These are phyloP conservation scores for Psettodes erumei DNA, from an alignment of 2,113 vertebrate genomes.

Conservation along the genomic window DNA sequence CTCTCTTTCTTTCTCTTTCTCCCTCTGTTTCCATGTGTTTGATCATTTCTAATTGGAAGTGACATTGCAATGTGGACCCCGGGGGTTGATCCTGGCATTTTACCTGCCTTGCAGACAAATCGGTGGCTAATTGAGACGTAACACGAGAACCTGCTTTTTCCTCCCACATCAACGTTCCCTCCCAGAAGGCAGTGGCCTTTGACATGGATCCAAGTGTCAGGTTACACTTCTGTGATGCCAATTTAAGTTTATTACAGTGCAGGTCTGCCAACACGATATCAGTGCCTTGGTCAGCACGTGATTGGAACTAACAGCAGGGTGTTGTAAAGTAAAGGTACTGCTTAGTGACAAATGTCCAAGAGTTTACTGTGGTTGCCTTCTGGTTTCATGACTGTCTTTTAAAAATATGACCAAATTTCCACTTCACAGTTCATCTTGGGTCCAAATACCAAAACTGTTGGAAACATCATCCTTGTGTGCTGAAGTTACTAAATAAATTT, in stretches of 20 bases:
- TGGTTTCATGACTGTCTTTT: background rate
- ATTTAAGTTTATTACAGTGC: constrained; percentile 17
- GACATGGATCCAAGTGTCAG: constrained; percentile 8
- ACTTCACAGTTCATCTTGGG: background rate
- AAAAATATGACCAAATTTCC: background rate
- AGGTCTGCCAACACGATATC: constrained; percentile 2
- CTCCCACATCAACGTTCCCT: constrained; percentile 8
- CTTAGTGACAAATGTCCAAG: background rate
- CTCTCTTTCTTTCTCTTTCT: background rate
- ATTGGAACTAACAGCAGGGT: background rate
- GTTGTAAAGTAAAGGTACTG: background rate
- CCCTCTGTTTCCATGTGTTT: constrained; percentile 37
- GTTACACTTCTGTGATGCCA: constrained; percentile 16
- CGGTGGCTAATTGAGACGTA: constrained; percentile 55
- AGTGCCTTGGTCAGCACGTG: background rate
- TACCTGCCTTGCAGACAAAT: constrained; percentile 59
- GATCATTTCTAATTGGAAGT: constrained; percentile 50
- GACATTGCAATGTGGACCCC: constrained; percentile 37
- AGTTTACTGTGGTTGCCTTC: background rate
- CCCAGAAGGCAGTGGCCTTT: constrained; percentile 24
- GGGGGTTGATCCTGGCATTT: constrained; percentile 18
- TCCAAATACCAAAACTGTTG: background rate
- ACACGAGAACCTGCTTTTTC: constrained; percentile 25
- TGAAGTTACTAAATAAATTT: background rate
- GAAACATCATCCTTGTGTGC: background rate